phyloP scores from a whole-genome alignment of 2,888 invertebrate genomes.

The Toxonevra muliebris region DNA sequence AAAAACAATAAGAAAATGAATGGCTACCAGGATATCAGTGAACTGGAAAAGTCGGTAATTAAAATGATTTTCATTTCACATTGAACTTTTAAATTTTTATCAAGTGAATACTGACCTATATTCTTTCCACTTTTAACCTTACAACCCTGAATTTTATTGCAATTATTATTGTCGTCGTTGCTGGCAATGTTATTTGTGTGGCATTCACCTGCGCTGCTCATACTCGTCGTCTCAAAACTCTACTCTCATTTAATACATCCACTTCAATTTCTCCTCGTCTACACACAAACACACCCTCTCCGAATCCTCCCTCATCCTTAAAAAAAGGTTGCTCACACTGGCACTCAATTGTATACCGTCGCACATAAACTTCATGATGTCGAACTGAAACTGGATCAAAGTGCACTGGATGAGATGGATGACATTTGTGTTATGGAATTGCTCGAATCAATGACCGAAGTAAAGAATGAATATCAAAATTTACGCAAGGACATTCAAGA shows the following conservation, averaged over 20 bases:
- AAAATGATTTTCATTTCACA: neutral
- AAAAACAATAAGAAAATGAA: constrained; percentile 15
- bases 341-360: constrained; percentile 76
- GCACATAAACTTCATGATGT: constrained; percentile 79
- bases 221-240: neutral
- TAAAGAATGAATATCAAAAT: constrained; percentile 81
- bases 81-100: constrained; percentile 7
- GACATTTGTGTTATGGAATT: constrained; percentile 78
- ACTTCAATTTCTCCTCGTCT: neutral
- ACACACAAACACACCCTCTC: neutral
- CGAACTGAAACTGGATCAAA: constrained; percentile 67
- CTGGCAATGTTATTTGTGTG: neutral
- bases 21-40: constrained; percentile 55
- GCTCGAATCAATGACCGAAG: constrained; percentile 80
- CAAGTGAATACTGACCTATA: constrained; percentile 37
- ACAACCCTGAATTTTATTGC: constrained; percentile 26
- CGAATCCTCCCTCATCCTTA: neutral
- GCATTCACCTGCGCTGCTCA: neutral
- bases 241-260: neutral
- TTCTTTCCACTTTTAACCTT: constrained; percentile 31
- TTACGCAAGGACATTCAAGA: constrained; percentile 81
- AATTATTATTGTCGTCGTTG: constrained; percentile 9
- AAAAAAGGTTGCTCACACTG: constrained; percentile 76
- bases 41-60: constrained; percentile 59
- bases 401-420: constrained; percentile 56